Base-by-base conservation (phyloP, 2,113 vertebrate species). In the Anser cygnoides region DNA sequence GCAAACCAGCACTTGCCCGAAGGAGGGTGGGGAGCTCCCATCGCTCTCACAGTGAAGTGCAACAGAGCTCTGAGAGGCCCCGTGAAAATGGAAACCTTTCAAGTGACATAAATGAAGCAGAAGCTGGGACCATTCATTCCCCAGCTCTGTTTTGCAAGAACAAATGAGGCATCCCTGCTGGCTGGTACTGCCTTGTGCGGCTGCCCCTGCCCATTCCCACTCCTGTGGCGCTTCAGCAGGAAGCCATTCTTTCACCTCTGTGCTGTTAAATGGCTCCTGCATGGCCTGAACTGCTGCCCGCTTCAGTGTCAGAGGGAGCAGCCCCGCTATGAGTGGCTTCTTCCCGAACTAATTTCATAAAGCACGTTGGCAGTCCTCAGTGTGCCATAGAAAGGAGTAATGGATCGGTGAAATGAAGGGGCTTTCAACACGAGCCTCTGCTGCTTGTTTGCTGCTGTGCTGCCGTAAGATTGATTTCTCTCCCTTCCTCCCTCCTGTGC, bases 341-440 rank as follows among this genome's bases (percentile, higher is more conserved):
- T 87, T 73, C 59, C 75, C 74, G 66, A 50, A 84, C 70, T 92
- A 87, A 93, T 87, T 92, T 85, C 78, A n/a, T 91, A 68, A 84
- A 79, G 55, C 49, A 54, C 23, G 67, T 29, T 87, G 71, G 71
- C 63, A 44, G 80, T 63, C 87, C 87, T 92, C 82, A 57, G 84
- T 41, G 87, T 68, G 81, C 23, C 28, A 8, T 87, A 65, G n/a
- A 54, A 78, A 91, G 66, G 41, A 93, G 49, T 54, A 91, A 93
- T 41, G 62, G 73, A 29, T 79, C 0, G 0, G 71, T 73, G 84
- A 76, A 82, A 87, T 28, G 62, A 92, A 78, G 74, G 41, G 44
- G 26, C 50, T 92, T 95, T 54, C 89, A 67, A 13, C 0, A 1
- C 7, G 31, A 89, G 28, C 35, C 87, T 72, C 28, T 33, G 18